A percentile compares a stretch with the other conserved stretches of the same genome.
Evolutionary conservation across 1,140 invertebrate species (phyloP).

Genomic region (Brachionus koreanus): DNA sequence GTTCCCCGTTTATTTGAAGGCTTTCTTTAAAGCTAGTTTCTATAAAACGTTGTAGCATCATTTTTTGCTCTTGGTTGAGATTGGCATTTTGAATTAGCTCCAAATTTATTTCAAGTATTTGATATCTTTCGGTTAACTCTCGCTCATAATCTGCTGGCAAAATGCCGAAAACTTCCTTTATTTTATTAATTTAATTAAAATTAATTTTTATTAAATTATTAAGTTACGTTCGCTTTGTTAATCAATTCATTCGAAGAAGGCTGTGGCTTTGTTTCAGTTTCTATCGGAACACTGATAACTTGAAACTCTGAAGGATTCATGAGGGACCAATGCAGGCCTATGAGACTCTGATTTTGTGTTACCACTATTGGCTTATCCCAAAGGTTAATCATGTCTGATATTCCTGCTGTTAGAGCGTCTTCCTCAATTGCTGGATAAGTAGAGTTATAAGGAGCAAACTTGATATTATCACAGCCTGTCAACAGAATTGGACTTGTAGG

Average conservation of each 20-base stretch:
- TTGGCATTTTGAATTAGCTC: conserved; percentile 7
- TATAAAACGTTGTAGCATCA: conserved; percentile 41
- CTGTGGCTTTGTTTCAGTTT: not conserved
- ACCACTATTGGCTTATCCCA: conserved; percentile 43
- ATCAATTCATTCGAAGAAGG: not conserved
- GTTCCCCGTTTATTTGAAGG: conserved; percentile 14
- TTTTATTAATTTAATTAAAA: not conserved
- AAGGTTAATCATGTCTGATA: conserved; percentile 21
- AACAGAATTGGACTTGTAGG: conserved; percentile 31
- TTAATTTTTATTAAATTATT: not conserved
- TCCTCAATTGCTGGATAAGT: conserved; percentile 31
- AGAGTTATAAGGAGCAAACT: conserved; percentile 26
- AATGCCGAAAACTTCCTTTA: conserved; percentile 25
- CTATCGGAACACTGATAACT: conserved; percentile 24
- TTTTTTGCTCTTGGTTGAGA: conserved; percentile 23
- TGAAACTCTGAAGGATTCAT: conserved; percentile 22
- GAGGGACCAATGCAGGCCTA: conserved; percentile 13
- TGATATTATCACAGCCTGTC: conserved; percentile 33
- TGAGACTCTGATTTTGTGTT: conserved; percentile 22
- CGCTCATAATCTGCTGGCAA: conserved; percentile 17
- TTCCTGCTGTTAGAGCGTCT: not conserved
- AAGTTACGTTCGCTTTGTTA: conserved; percentile 32
- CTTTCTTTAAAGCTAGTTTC: conserved; percentile 34
- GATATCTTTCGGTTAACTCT: not conserved
- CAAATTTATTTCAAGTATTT: conserved; percentile 22